Base-by-base conservation (phyloP, 2,888 invertebrate species). In the Drosophila limbata region DNA sequence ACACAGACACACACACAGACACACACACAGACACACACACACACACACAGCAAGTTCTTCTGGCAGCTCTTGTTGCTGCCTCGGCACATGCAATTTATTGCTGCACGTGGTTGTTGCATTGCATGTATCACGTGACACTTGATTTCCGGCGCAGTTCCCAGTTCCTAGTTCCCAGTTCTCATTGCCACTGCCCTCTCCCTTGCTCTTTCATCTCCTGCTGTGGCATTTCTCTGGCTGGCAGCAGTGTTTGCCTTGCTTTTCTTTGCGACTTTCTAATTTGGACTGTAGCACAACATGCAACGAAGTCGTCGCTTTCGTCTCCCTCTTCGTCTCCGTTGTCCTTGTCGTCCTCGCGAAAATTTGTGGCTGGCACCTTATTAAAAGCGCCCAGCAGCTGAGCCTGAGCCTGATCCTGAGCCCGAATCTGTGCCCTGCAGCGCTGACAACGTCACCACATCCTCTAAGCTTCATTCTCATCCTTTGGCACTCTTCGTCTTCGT, bases 121-220 rank as follows among this genome's bases (percentile, higher is more conserved):
- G 84, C 88, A 84, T 84, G 84, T 88, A 84, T 84, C 84, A 84
- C 84, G 89, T 87, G 90, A 90, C 90, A 87, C 89, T 90, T 90
- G 87, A 90, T 87, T 90, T 89, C 87, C 90, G 85, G 80, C 71
- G 78, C 73, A 65, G 64, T 72, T 65, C 50, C 62, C 74, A 69
- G 69, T 44, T 44, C 42, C 47, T 69, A 28, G 42, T 17, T 39
- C 33, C 53, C 25, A 1, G 13, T 33, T 33, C 10, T 11, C 13
- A 13, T 13, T 35, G 35, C 35, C 35, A 39, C 10, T 28, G 3
- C 0, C 9, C 37, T n/a, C 19, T 45, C 9, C 5, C 31, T 3
- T 1, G 5, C 35, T 31, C 42, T 13, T 37, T 33, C 10, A 35
- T 52, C 11, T 52, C n/a, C 61, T 35, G 52, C 75, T 59, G 37